Evolutionary conservation across 2,113 vertebrate species (phyloP), one percentile per base, ranked within the genome.

Genomic region (Actenoides hombroni): DNA sequence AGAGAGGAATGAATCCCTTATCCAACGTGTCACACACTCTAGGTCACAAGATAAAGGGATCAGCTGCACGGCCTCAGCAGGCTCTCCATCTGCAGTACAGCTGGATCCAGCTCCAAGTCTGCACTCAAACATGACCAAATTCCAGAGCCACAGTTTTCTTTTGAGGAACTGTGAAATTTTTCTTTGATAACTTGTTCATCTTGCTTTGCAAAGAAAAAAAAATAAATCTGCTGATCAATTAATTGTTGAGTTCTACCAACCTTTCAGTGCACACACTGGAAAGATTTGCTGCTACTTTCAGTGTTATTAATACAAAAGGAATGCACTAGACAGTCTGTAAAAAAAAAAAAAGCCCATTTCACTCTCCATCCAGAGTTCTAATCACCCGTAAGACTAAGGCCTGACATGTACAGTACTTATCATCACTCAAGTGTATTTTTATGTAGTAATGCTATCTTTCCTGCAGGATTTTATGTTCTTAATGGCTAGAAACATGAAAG

Each of bases 31-130:
- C 95, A 89, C 91, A 91, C 69, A 84, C 69, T 71, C 56, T 29
- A 75, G 80, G 83, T 92, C 93, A 95, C 81, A 79, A 82, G 91
- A 94, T 82, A 88, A 91, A 84, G 69, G 60, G 48, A 49, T 49
- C 48, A 49, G 48, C 48, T 49, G 75, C 61, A 57, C 0, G 3
- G 59, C 39, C 56, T 17, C 60, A 53, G 83, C 76, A 65, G 49
- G 49, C 59, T 71, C 75, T 35, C 39, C 79, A 87, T 28, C 67
- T 9, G 49, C 75, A 77, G 39, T 1, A 37, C 83, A 86, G 79
- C 83, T 86, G 76, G 23, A 70, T 40, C 59, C 71, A 83, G 71
- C 8, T 57, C 88, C 23, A 1, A 90, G 37, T 5, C 42, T 23
- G 61, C 53, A 16, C 61, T 75, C 78, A 23, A 71, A 82, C 17